These are phyloP conservation scores for Morphnarchus princeps DNA, from an alignment of 2,113 vertebrate species.

Conservation along the genomic window DNA sequence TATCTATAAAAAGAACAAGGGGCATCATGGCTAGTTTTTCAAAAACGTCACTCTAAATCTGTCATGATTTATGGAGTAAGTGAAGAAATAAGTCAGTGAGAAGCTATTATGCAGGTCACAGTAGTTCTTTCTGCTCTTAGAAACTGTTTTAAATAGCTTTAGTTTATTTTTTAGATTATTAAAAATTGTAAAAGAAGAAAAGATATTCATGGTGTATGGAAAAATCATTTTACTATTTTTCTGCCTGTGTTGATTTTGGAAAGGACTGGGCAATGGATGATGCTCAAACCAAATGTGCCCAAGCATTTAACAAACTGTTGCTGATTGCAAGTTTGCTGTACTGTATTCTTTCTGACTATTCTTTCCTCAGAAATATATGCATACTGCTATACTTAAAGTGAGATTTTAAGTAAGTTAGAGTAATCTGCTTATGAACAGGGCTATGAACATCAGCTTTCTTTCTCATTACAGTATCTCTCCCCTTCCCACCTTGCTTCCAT, in stretches of 20 bases:
- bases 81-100: neutral
- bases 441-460: neutral
- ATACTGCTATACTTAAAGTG: neutral
- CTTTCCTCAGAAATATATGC: neutral
- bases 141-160: neutral
- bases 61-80: accelerated
- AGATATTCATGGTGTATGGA: neutral
- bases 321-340: neutral
- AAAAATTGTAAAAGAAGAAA: neutral
- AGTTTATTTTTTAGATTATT: neutral
- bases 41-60: neutral
- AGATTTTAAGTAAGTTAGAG: neutral
- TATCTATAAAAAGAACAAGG: neutral
- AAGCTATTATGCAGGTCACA: neutral
- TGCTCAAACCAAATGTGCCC: neutral
- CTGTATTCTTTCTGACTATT: neutral
- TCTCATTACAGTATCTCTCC: neutral
- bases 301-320: neutral
- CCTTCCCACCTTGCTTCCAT: neutral
- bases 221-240: neutral
- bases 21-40: neutral
- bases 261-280: neutral
- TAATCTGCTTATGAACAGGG: neutral
- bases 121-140: neutral
- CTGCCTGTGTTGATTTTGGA: neutral